Evolutionary conservation across 1,140 invertebrate genomes (phyloP).

Genomic region (Conus betulinus): DNA sequence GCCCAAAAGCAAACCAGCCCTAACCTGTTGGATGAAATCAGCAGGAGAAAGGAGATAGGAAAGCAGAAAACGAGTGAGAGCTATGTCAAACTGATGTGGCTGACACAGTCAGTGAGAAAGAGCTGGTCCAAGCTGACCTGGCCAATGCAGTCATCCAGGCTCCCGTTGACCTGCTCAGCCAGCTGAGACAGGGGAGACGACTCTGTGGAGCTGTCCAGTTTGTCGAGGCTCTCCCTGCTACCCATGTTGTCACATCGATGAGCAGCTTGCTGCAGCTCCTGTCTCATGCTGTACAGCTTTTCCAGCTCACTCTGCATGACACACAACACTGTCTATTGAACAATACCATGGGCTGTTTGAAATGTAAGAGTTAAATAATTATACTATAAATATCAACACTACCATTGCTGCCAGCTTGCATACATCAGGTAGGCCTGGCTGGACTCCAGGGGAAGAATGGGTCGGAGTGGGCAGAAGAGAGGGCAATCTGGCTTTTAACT

Average conservation of each 20-base stretch:
- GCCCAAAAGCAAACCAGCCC: too few species aligned
- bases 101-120: conserved; percentile 89
- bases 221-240: conserved; percentile 91
- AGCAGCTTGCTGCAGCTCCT: conserved; percentile 88
- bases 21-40: neutral
- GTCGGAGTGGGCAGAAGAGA: too few species aligned
- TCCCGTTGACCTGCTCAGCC: conserved; percentile 88
- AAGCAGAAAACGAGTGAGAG: too few species aligned
- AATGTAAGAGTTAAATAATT: too few species aligned
- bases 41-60: neutral
- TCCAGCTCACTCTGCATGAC: conserved; percentile 83
- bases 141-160: conserved; percentile 92
- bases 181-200: conserved; percentile 85
- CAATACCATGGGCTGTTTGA: too few species aligned
- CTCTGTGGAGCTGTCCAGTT: conserved; percentile 87
- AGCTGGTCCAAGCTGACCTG: conserved; percentile 81
- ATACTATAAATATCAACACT: too few species aligned
- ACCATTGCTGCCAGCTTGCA: too few species aligned
- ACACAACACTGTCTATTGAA: too few species aligned
- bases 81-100: conserved; percentile 83
- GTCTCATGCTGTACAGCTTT: conserved; percentile 90
- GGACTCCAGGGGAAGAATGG: too few species aligned
- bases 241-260: conserved; percentile 94
- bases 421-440: too few species aligned
- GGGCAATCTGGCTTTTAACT: too few species aligned